Evolutionary conservation across 1,140 invertebrate genomes (phyloP), one percentile per base, ranked within the genome.

Genomic region (Ganaspis sp.): DNA sequence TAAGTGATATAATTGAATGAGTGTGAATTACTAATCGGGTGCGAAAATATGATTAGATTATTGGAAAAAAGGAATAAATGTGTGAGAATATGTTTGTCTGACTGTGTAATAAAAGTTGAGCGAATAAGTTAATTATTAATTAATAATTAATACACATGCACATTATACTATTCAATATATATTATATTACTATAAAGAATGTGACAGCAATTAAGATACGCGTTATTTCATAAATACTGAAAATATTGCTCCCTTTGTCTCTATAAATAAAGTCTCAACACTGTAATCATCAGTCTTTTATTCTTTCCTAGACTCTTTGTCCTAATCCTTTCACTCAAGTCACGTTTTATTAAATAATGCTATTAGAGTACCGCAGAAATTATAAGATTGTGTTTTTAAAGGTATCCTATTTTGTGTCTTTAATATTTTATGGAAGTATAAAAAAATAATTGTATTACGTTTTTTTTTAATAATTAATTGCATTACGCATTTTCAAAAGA

Each of bases 221-320:
- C 82, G 80, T 88, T 87, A 88, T 87, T 88, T 87, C 86, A 86
- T 87, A 86, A 87, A 87, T 85, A 87, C 78, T 84, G 80, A 86
- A 83, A 84, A 84, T 85, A 78, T 81, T 81, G 82, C 79, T 86
- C 83, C 83, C 84, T 87, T 87, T 88, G 82, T 86, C 83, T 87
- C 83, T 85, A 84, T 70, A 81, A 88, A 87, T 86, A 86, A 89
- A 87, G 81, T 80, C 74, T 75, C 80, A 81, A 78, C 53, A 77
- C 75, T 79, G 73, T 81, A 77, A 19, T 49, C 29, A 42, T 19
- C 12, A 53, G n/a, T 23, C 12, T 72, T 12, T 5, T 72, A 21
- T 37, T 19, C 15, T 53, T 72, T n/a, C 4, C 23, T 11, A 11
- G 9, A 4, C 37, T 53, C 11, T 6, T 21, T 29, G 29, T 64